phyloP scores from a whole-genome alignment of 2,888 invertebrate genomes.

The Lasius fuliginosus region DNA sequence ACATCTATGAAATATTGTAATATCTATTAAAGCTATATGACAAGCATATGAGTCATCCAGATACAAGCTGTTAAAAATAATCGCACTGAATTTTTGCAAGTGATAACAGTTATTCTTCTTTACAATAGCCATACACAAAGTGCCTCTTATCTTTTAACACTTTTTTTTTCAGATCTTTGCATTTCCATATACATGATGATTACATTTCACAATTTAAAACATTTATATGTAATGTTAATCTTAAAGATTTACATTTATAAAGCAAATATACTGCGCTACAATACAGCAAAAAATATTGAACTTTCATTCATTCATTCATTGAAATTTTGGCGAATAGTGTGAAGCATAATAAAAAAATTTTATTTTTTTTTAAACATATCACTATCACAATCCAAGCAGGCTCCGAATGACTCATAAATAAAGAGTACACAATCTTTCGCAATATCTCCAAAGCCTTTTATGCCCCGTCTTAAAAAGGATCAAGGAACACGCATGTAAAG shows the following conservation, averaged over 20 bases:
- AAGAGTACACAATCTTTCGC: not conserved
- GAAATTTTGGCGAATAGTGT: not conserved
- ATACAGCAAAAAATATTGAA: not conserved
- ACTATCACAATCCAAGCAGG: not conserved
- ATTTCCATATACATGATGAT: not conserved
- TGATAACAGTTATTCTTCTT: not conserved
- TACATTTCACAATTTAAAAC: not conserved
- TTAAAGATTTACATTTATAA: not conserved
- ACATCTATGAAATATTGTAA: not conserved
- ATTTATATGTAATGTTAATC: not conserved
- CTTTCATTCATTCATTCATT: not conserved
- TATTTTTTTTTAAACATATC: constrained; percentile 16
- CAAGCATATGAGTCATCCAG: not conserved
- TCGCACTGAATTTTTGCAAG: not conserved
- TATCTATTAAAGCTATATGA: not conserved
- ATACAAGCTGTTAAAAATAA: not conserved
- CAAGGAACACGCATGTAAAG: not conserved
- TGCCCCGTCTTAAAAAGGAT: not conserved
- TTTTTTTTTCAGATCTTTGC: not conserved
- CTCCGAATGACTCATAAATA: not conserved
- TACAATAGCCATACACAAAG: not conserved
- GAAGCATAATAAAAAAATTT: not conserved
- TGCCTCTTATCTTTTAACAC: not conserved
- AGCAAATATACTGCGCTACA: not conserved
- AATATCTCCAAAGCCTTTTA: not conserved